phyloP scores from a whole-genome alignment of 1,140 invertebrate genomes.

The Tetramorium alpestre region DNA sequence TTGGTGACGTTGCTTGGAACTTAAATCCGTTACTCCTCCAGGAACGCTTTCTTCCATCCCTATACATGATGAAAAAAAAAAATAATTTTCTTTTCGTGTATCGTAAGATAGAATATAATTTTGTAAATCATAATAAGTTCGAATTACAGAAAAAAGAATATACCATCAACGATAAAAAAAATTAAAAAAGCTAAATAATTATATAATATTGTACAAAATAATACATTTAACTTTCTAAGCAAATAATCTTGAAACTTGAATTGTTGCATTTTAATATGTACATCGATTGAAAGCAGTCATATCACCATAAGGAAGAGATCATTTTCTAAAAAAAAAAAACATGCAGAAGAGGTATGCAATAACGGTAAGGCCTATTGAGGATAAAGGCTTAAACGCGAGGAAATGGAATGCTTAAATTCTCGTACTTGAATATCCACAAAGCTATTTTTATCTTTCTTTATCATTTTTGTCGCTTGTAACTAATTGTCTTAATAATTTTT shows the following conservation, averaged over 20 bases:
- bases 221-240: conserved; percentile 16
- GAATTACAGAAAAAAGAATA: conserved; percentile 52
- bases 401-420: conserved; percentile 5
- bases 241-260: conserved; percentile 14
- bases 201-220: conserved; percentile 10
- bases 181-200: conserved; percentile 39
- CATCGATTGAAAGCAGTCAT: background rate
- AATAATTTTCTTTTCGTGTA: background rate
- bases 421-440: conserved; percentile 20
- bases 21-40: conserved; percentile 87
- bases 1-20: conserved; percentile 94
- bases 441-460: background rate
- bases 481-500: conserved; percentile 1
- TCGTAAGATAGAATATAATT: background rate
- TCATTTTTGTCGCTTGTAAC: conserved; percentile 9
- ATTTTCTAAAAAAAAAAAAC: background rate
- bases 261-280: background rate
- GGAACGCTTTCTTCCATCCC: conserved; percentile 86
- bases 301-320: background rate
- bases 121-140: background rate
- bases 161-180: conserved; percentile 25
- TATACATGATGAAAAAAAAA: conserved; percentile 70
- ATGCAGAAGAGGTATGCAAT: conserved; percentile 10
- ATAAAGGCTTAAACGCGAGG: background rate
- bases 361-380: background rate